Conservation (phyloP, 2,113 vertebrate species). For the Phasianus colchicus region DNA sequence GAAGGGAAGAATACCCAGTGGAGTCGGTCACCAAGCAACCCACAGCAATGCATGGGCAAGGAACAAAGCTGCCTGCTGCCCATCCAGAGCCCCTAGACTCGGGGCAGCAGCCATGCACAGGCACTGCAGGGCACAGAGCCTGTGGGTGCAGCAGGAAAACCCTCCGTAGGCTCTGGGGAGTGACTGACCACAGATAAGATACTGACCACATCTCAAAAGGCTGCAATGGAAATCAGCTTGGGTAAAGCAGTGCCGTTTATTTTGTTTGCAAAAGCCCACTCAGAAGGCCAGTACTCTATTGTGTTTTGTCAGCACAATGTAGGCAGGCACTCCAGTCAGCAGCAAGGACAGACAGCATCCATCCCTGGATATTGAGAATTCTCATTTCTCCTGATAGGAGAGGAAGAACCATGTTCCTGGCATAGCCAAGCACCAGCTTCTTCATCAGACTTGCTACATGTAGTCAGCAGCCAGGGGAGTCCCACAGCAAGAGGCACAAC, state of each 20-base stretch:
- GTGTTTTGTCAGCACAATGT: neutral
- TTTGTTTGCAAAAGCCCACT: neutral
- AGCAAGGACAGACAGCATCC: neutral
- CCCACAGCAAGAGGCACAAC: neutral
- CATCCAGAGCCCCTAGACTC: neutral
- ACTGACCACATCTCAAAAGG: neutral
- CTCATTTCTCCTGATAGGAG: neutral
- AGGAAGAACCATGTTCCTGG: neutral
- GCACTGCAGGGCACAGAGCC: neutral
- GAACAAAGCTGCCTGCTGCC: constrained; percentile 12
- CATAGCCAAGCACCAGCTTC: neutral
- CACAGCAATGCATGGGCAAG: neutral
- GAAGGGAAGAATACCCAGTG: constrained; percentile 50
- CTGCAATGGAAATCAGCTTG: neutral
- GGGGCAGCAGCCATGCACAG: neutral
- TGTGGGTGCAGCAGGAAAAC: neutral
- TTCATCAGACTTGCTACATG: neutral
- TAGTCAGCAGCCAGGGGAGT: neutral
- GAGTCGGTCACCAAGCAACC: constrained; percentile 73
- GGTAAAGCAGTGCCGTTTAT: neutral
- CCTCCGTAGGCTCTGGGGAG: neutral
- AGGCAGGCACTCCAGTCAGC: neutral
- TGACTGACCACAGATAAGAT: no score
- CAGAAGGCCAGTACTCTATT: neutral
- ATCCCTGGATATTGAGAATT: neutral